Percentiles rank a stretch among this genome's conserved stretches.
Conservation (phyloP, 2,797 vertebrate genomes). For the Nasua narica region DNA sequence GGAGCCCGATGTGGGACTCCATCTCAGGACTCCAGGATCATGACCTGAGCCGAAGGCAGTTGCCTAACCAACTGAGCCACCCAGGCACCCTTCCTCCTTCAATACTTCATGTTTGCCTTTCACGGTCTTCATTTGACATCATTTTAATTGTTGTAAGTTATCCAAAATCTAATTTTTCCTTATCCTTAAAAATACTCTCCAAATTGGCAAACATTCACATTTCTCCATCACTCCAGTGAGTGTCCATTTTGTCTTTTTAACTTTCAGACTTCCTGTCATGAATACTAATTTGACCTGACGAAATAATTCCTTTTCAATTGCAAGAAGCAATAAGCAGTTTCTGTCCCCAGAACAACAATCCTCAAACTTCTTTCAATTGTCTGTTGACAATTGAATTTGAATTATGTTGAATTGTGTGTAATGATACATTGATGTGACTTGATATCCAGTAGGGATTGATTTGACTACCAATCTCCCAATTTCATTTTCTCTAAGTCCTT, state of each 20-base stretch:
- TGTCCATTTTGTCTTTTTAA: slow-evolving; percentile 61
- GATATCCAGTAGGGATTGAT: slow-evolving; percentile 60
- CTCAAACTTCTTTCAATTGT: slow-evolving; percentile 69
- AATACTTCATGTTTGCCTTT: background rate
- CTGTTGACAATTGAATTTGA: too few species aligned
- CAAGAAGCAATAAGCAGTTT: slow-evolving; percentile 78
- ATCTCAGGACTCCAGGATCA: too few species aligned
- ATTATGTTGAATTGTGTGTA: slow-evolving; percentile 78
- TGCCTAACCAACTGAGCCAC: too few species aligned
- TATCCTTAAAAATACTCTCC: background rate
- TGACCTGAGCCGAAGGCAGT: too few species aligned
- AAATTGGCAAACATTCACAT: background rate
- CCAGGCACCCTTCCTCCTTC: background rate
- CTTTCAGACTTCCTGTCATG: slow-evolving; percentile 57
- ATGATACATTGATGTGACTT: slow-evolving; percentile 62
- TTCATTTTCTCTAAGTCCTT: slow-evolving; percentile 58
- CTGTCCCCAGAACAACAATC: slow-evolving; percentile 70
- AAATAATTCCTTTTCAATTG: slow-evolving; percentile 74
- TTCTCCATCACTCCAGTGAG: background rate
- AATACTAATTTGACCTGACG: slow-evolving; percentile 70
- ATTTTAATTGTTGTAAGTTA: background rate
- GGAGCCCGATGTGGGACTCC: too few species aligned
- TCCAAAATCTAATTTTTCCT: background rate
- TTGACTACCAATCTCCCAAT: slow-evolving; percentile 67
- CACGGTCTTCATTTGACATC: background rate